Evolutionary conservation across 2,797 vertebrate genomes (phyloP).

Genomic region (Pagetopsis macropterus): DNA sequence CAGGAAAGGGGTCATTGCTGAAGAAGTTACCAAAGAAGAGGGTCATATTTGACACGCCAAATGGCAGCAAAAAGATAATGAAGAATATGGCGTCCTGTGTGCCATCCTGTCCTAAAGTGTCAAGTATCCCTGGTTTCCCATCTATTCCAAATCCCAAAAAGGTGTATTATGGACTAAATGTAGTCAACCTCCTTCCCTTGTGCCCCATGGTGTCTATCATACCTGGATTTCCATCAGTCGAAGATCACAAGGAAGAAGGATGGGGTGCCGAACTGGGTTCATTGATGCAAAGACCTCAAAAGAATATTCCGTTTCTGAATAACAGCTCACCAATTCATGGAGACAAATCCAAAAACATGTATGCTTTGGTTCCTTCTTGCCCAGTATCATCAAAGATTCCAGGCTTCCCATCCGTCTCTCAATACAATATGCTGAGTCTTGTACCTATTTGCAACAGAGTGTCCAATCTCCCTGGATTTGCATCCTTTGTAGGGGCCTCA

Average conservation of each 20-base stretch:
- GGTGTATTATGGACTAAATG: slow-evolving; percentile 37
- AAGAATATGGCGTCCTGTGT: slow-evolving; percentile 51
- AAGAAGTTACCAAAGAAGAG: slow-evolving; percentile 28
- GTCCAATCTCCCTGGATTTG: slow-evolving; percentile 60
- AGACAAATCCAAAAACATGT: slow-evolving; percentile 45
- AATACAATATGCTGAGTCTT: slow-evolving; percentile 53
- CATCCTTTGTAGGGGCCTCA: slow-evolving; percentile 36
- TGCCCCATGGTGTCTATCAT: slow-evolving; percentile 62
- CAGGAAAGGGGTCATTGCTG: slow-evolving; percentile 24
- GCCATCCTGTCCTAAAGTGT: slow-evolving; percentile 65
- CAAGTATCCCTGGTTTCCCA: slow-evolving; percentile 68
- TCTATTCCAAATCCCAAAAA: slow-evolving; percentile 52
- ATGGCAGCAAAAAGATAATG: slow-evolving; percentile 1
- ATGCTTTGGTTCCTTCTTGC: slow-evolving; percentile 59
- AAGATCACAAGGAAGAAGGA: slow-evolving; percentile 10
- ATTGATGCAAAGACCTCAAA: slow-evolving; percentile 37
- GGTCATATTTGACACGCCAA: slow-evolving; percentile 27
- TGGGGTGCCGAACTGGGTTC: slow-evolving; percentile 39
- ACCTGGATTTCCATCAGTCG: slow-evolving; percentile 65
- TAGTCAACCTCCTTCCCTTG: slow-evolving; percentile 52
- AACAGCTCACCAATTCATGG: slow-evolving; percentile 13
- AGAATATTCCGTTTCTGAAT: slow-evolving; percentile 7
- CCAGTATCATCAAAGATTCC: slow-evolving; percentile 58
- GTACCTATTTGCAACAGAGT: slow-evolving; percentile 57
- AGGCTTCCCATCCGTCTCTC: slow-evolving; percentile 67